These are phyloP conservation scores for Torymus auratus DNA, from an alignment of 2,888 invertebrate species.

Conservation along the genomic window DNA sequence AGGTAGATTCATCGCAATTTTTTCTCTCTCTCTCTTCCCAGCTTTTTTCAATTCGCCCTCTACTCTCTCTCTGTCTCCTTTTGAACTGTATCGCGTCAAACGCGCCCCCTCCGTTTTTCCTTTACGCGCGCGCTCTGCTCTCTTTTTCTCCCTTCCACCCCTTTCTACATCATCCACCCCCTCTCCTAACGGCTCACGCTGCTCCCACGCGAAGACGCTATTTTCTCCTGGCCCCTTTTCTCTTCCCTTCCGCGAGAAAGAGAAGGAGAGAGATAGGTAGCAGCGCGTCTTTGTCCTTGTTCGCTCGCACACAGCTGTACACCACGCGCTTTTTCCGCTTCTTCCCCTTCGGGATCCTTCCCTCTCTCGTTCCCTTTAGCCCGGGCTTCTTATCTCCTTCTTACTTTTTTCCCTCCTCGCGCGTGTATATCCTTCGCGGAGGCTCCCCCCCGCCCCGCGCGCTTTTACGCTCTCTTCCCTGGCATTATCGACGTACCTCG, in stretches of 20 bases:
- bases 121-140: conserved; percentile 70
- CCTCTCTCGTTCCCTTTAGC: conserved; percentile 59
- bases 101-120: conserved; percentile 23
- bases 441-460: conserved; percentile 39
- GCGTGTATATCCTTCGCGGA: conserved; percentile 15
- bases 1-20: conserved; percentile 70
- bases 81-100: conserved; percentile 26
- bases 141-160: background rate
- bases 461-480: conserved; percentile 74
- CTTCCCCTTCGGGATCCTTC: conserved; percentile 29
- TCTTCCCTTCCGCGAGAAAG: background rate
- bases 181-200: background rate
- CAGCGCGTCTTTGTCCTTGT: conserved; percentile 34
- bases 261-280: conserved; percentile 1
- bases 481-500: conserved; percentile 74
- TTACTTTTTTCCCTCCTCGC: conserved; percentile 22
- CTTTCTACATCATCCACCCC: background rate
- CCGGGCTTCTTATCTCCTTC: conserved; percentile 50
- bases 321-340: conserved; percentile 17
- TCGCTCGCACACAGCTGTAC: conserved; percentile 17
- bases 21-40: conserved; percentile 61
- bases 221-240: conserved; percentile 5
- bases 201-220: conserved; percentile 20
- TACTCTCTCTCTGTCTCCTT: conserved; percentile 10
- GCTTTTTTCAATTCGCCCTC: conserved; percentile 68